phyloP scores from a whole-genome alignment of 1,140 invertebrate species.

The Calephelis nemesis region DNA sequence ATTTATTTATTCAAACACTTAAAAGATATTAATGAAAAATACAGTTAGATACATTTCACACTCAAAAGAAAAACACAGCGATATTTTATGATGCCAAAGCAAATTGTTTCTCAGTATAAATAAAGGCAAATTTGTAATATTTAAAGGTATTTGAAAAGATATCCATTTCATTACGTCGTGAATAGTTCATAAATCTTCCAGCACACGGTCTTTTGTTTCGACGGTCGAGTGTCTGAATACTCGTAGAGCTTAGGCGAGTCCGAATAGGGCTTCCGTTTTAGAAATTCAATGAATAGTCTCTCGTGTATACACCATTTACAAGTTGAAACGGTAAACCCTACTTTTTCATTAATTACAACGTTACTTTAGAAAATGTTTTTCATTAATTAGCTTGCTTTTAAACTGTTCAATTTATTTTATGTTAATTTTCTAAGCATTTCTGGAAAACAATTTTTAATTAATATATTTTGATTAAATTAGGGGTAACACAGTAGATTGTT shows the following conservation, averaged over 20 bases:
- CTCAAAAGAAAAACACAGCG: background rate
- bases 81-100: no score
- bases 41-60: no score
- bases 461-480: no score
- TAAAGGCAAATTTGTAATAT: conserved; percentile 12
- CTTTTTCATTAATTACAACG: conserved; percentile 17
- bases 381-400: background rate
- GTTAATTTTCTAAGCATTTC: no score
- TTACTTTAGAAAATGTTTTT: background rate
- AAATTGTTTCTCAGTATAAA: background rate
- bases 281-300: conserved; percentile 27
- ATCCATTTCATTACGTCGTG: conserved; percentile 61
- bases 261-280: conserved; percentile 39
- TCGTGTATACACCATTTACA: conserved; percentile 21
- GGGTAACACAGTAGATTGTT: no score
- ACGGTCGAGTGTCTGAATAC: conserved; percentile 45
- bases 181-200: conserved; percentile 69
- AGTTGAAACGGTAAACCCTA: conserved; percentile 24
- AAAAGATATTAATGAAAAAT: no score
- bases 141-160: conserved; percentile 58
- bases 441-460: no score
- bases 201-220: conserved; percentile 61
- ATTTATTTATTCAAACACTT: no score
- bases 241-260: conserved; percentile 52
- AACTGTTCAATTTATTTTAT: background rate